Percentiles rank a stretch among this genome's conserved stretches.
Conservation (phyloP, 2,797 vertebrate genomes). For the Cercopithecus neglectus region DNA sequence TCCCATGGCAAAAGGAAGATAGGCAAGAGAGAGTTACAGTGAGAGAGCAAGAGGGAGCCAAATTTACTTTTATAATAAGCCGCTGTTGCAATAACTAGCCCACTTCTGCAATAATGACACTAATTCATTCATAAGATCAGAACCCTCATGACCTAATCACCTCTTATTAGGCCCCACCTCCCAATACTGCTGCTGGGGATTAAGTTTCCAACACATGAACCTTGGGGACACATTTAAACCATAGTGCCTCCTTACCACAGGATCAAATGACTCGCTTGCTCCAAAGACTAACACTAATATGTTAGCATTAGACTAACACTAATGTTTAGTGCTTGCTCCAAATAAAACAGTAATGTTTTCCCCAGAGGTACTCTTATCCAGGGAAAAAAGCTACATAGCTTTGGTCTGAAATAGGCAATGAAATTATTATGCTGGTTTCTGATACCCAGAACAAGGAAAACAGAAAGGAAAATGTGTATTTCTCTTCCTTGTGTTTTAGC, state of each 20-base stretch:
- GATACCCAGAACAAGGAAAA: conserved; percentile 10
- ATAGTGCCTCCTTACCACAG: neutral
- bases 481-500: neutral
- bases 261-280: neutral
- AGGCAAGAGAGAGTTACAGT: neutral
- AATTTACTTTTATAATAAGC: neutral
- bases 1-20: neutral
- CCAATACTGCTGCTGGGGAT: neutral
- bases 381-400: neutral
- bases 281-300: neutral
- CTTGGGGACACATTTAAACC: neutral
- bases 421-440: conserved; percentile 24
- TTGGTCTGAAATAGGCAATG: conserved; percentile 28
- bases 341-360: neutral
- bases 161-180: neutral
- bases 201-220: neutral
- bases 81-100: neutral
- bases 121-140: neutral
- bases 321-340: neutral
- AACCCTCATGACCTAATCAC: neutral
- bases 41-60: neutral
- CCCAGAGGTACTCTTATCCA: neutral
- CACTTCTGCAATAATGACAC: neutral
- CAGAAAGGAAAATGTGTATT: neutral
- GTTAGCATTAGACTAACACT: neutral